Base-by-base conservation (phyloP, 2,888 invertebrate genomes). In the Diadegma fenestrale region DNA sequence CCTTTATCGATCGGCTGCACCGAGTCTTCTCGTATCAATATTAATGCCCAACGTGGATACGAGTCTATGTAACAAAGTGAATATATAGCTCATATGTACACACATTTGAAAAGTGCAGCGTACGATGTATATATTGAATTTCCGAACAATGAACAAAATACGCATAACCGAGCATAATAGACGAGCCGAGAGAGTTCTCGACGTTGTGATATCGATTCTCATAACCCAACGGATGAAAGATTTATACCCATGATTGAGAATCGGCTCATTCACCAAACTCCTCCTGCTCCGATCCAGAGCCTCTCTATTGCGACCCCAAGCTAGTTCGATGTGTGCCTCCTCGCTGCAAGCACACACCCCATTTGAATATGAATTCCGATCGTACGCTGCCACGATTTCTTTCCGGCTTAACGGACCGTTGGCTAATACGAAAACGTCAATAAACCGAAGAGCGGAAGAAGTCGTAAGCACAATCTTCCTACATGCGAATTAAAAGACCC, bases 361-460 rank as follows among this genome's bases (percentile, higher is more conserved):
- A 87, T 87, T 89, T 88, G 88, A 90, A 89, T 89, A 87, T 85
- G 87, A 87, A 88, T 86, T 80, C 85, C 84, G 80, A 88, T 88
- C 77, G 86, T 66, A 22, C 54, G 41, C 85, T 51, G 82, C 30
- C 86, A 76, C 87, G 86, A 88, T 88, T 80, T 89, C 88, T 88
- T 88, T 87, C 71, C 85, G 88, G 88, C 87, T 89, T 89, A 91
- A 91, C 88, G 86, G 88, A 84, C 89, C 88, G 89, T 78, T 81
- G 63, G 75, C 75, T 81, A 82, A 85, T 80, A 78, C 51, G 76
- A 79, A 89, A 90, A 89, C 86, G 88, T 89, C 90, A 88, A 91
- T 91, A 90, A 90, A 89, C 88, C 84, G 73, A 76, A 68, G 75
- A 30, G 78, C 22, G 10, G 48, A 48, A 77, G 58, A 33, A 45